phyloP scores from a whole-genome alignment of 1,140 invertebrate genomes.

The Pseudachorutes palmiensis region DNA sequence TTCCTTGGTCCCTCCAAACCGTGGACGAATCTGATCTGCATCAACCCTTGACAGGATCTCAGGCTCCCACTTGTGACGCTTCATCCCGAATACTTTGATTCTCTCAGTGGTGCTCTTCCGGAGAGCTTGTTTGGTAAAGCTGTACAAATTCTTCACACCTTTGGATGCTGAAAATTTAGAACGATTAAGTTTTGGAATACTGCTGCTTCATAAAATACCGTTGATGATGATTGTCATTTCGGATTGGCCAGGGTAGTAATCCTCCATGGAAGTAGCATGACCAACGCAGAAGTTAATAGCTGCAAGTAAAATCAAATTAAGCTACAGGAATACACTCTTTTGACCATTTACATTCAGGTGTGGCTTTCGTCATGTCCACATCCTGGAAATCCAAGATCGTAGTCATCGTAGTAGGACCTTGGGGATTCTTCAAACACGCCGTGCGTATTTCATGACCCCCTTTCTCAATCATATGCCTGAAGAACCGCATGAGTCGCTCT shows the following conservation, averaged over 20 bases:
- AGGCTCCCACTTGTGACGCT: slow-evolving; percentile 13
- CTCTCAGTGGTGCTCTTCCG: not conserved
- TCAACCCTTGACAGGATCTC: not conserved
- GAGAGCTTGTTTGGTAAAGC: not conserved
- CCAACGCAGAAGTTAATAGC: not conserved
- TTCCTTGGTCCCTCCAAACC: slow-evolving; percentile 3
- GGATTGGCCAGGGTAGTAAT: slow-evolving; percentile 6
- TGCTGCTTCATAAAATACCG: not conserved
- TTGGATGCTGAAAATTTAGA: slow-evolving; percentile 14
- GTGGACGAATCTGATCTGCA: slow-evolving; percentile 5
- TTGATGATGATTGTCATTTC: not conserved
- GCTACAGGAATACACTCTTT: too few species aligned
- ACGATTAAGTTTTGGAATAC: not conserved
- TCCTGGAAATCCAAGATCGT: not conserved
- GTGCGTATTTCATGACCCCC: not conserved
- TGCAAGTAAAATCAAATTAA: too few species aligned
- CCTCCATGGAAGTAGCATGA: not conserved
- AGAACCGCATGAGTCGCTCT: not conserved
- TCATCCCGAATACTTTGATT: not conserved
- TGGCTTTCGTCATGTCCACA: slow-evolving; percentile 4
- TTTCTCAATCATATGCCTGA: not conserved
- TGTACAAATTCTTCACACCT: slow-evolving; percentile 1
- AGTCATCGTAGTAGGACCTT: not conserved
- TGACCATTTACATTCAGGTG: not conserved
- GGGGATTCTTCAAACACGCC: not conserved